A percentile compares a stretch with the other conserved stretches of the same genome.
These are phyloP conservation scores for Phalacrocorax brasilianus DNA, from an alignment of 2,113 vertebrate species.

Conservation along the genomic window DNA sequence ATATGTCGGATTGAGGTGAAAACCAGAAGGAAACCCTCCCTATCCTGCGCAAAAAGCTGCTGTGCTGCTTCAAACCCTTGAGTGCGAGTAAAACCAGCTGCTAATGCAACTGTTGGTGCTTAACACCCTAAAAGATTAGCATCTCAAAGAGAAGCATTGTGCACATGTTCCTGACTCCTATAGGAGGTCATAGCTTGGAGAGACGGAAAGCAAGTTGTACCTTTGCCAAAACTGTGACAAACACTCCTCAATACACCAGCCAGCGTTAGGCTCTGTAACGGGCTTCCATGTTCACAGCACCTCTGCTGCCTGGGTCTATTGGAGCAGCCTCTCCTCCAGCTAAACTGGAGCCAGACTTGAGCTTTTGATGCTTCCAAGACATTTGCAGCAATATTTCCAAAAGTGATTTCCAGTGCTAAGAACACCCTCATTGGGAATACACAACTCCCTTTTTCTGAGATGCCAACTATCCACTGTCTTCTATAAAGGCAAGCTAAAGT, in stretches of 20 bases:
- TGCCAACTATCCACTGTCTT: background rate
- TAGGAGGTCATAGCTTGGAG: background rate
- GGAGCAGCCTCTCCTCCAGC: background rate
- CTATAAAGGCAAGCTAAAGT: background rate
- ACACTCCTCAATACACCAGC: background rate
- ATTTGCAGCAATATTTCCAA: background rate
- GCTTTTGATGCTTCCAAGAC: background rate
- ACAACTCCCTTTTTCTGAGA: background rate
- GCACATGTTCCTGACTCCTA: background rate
- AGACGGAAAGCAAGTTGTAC: background rate
- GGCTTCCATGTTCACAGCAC: background rate
- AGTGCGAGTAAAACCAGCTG: background rate
- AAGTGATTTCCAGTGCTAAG: background rate
- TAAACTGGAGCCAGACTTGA: background rate
- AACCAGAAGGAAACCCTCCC: background rate
- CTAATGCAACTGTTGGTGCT: background rate
- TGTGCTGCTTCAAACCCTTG: background rate
- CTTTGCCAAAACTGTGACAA: background rate
- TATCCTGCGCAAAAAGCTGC: background rate
- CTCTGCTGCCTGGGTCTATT: background rate
- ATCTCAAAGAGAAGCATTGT: background rate
- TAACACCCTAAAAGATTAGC: background rate
- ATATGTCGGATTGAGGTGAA: background rate
- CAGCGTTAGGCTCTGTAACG: background rate
- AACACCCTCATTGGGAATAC: background rate